These are phyloP conservation scores for Apistogramma diplotaenia DNA, from an alignment of 2,113 vertebrate genomes.

Conservation along the genomic window DNA sequence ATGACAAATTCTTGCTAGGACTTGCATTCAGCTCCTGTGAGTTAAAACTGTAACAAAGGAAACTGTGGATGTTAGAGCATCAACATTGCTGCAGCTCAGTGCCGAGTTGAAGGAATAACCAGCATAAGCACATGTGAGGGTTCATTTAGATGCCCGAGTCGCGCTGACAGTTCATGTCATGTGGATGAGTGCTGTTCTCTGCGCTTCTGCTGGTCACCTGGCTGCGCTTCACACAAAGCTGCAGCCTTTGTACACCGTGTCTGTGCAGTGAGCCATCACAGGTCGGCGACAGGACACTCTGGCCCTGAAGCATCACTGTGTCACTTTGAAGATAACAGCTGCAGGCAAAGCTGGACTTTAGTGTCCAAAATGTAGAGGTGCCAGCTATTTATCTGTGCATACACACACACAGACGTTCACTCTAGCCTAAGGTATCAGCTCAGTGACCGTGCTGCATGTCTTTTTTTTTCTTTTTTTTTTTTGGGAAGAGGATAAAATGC, in stretches of 20 bases:
- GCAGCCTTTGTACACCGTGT: background rate
- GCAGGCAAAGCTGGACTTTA: slow-evolving; percentile 41
- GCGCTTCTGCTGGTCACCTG: slow-evolving; percentile 15
- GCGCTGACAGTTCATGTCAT: background rate
- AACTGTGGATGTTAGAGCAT: background rate
- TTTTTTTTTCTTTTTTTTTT: background rate
- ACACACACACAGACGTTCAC: background rate
- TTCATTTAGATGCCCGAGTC: background rate
- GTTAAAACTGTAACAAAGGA: background rate
- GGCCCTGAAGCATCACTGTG: slow-evolving; percentile 52
- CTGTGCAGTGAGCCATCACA: slow-evolving; percentile 34
- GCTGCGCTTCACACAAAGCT: slow-evolving; percentile 41
- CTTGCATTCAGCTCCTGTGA: background rate
- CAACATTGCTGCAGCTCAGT: background rate
- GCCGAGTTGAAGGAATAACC: background rate
- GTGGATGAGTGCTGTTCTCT: background rate
- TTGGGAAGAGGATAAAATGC: slow-evolving; percentile 15
- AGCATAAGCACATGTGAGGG: background rate
- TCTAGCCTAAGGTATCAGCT: background rate
- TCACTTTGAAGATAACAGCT: slow-evolving; percentile 70
- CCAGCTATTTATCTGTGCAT: slow-evolving; percentile 51
- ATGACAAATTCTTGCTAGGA: background rate
- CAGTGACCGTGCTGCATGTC: background rate
- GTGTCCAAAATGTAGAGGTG: slow-evolving; percentile 41
- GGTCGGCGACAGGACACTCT: slow-evolving; percentile 32